phyloP scores from a whole-genome alignment of 2,888 invertebrate species.

The Tachina fera region DNA sequence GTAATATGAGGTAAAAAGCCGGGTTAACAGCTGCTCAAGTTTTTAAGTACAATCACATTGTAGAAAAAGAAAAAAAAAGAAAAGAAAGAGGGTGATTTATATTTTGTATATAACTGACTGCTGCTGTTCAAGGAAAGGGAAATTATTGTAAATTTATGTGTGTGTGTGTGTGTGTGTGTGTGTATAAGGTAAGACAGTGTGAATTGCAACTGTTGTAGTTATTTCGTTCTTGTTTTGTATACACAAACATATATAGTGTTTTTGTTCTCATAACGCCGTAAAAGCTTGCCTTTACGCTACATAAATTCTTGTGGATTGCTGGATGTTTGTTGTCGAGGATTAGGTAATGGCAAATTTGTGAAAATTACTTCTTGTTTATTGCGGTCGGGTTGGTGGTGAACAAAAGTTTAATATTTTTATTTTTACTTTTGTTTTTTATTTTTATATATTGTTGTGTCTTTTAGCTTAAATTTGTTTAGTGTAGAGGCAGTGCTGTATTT shows the following conservation, averaged over 20 bases:
- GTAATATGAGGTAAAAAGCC: constrained; percentile 68
- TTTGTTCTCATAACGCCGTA: constrained; percentile 36
- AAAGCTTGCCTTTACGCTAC: constrained; percentile 74
- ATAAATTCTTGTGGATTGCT: constrained; percentile 79
- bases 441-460: constrained; percentile 10
- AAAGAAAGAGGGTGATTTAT: constrained; percentile 57
- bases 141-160: constrained; percentile 38
- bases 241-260: neutral
- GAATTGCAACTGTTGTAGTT: constrained; percentile 48
- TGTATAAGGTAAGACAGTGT: constrained; percentile 18
- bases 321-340: constrained; percentile 75
- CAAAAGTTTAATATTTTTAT: constrained; percentile 8
- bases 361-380: constrained; percentile 82
- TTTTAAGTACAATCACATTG: constrained; percentile 61
- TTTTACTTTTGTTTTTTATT: neutral
- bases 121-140: constrained; percentile 24
- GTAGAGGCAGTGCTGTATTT: neutral
- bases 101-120: constrained; percentile 37
- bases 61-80: neutral
- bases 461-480: constrained; percentile 30
- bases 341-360: constrained; percentile 82
- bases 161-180: constrained; percentile 30
- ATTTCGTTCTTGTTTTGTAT: constrained; percentile 18
- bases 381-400: constrained; percentile 61
- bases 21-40: constrained; percentile 71